Percentiles rank a stretch among this genome's conserved stretches.
Evolutionary conservation across 2,797 vertebrate genomes (phyloP).

Genomic region (Semaprochilodus insignis): DNA sequence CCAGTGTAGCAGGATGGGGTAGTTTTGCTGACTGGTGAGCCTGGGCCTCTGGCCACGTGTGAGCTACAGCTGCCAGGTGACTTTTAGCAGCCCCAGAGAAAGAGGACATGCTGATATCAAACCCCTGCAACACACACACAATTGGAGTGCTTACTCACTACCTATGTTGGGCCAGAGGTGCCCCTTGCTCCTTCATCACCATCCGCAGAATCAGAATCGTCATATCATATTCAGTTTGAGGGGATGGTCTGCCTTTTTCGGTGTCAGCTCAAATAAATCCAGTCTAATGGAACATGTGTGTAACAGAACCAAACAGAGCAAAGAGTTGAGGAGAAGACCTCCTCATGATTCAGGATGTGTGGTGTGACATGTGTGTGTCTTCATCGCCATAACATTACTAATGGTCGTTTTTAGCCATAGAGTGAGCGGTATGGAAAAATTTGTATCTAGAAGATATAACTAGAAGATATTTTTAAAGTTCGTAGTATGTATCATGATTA

Average conservation of each 20-base stretch:
- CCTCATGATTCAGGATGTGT: neutral
- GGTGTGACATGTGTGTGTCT: too few relatives aligned
- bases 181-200: neutral
- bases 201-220: neutral
- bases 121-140: slow-evolving; percentile 42
- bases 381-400: too few relatives aligned
- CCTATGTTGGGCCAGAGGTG: slow-evolving; percentile 16
- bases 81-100: slow-evolving; percentile 69
- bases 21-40: slow-evolving; percentile 82
- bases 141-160: slow-evolving; percentile 30
- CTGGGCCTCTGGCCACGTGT: slow-evolving; percentile 79
- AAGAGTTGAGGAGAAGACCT: neutral
- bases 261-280: neutral
- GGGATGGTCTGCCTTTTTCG: neutral
- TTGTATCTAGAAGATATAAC: too few relatives aligned
- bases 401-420: too few relatives aligned
- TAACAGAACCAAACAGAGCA: neutral
- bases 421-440: too few relatives aligned
- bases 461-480: too few relatives aligned
- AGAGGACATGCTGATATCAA: slow-evolving; percentile 68
- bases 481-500: too few relatives aligned
- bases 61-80: slow-evolving; percentile 84
- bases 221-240: neutral
- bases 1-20: slow-evolving; percentile 79
- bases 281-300: neutral